phyloP scores from a whole-genome alignment of 2,113 vertebrate genomes.

The Prionailurus bengalensis region DNA sequence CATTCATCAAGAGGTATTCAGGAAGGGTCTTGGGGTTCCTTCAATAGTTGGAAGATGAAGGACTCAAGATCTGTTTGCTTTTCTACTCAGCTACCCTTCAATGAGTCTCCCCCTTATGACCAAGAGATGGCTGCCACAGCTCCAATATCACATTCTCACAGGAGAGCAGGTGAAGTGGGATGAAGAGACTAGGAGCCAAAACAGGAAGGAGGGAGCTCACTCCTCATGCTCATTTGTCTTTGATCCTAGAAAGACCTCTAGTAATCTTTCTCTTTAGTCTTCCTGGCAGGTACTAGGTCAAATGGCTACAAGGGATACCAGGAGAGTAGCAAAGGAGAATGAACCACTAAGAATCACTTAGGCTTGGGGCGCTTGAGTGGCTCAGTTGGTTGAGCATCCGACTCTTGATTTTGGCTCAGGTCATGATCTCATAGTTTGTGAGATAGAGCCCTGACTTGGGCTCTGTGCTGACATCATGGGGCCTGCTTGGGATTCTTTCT shows the following conservation, averaged over 20 bases:
- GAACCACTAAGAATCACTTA: neutral
- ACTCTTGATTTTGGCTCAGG: no score
- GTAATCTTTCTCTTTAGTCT: neutral
- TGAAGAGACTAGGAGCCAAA: neutral
- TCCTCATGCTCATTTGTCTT: constrained; percentile 28
- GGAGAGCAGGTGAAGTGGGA: neutral
- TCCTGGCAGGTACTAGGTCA: neutral
- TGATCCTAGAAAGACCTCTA: neutral
- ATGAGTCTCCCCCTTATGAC: neutral
- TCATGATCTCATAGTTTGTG: no score
- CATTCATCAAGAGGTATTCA: constrained; percentile 16
- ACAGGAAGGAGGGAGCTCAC: neutral
- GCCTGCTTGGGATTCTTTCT: no score
- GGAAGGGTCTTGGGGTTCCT: neutral
- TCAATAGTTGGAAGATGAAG: neutral
- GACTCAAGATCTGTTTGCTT: neutral
- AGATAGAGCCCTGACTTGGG: no score
- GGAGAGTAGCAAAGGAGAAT: neutral
- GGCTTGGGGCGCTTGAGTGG: neutral
- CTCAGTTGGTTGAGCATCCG: no score
- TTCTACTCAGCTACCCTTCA: neutral
- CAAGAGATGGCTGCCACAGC: neutral
- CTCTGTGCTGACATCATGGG: no score
- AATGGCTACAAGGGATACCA: neutral
- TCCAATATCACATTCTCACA: neutral